Evolutionary conservation across 2,888 invertebrate genomes (phyloP), one percentile per base, ranked within the genome.

Genomic region (Cryptocephalus primarius): DNA sequence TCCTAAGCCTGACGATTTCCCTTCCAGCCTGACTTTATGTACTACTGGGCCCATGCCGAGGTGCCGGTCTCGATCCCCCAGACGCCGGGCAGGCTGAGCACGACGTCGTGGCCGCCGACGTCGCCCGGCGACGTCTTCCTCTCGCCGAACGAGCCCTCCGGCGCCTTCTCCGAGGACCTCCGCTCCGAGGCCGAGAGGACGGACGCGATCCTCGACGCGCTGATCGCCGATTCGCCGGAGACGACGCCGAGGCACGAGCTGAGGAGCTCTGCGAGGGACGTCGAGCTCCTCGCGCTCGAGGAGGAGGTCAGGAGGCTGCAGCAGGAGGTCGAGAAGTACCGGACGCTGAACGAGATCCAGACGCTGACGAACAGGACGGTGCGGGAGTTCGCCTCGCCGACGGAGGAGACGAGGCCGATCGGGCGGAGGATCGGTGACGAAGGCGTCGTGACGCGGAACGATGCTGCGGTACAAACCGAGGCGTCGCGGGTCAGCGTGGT

Each of bases 1-100:
- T n/a, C 22, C 22, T 22, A 22, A 22, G 3, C 6, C 6, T 6
- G 22, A 22, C 22, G 22, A 22, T 22, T 22, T 22, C 39, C 32
- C 46, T 57, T 78, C 33, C 71, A 92, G 92, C 85, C 88, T 48
- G 88, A 86, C 70, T 78, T 87, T 63, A 89, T 90, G 85, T 93
- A 93, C 72, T 88, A 84, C 67, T 93, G 92, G 92, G 79, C 88
- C 22, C 86, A 88, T 66, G 84, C 85, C 53, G 88, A 88, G 69
- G 71, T 76, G 42, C 79, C 83, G 45, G 72, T 78, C 34, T 73
- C 78, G 42, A 76, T 81, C 52, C 80, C 85, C 33, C 72, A 79
- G 48, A 82, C 85, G 12, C 88, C 88, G 1, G 85, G 88, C 43
- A 79, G 83, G 62, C 72, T 90, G 42, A 81, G 83, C 54, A 78